Evolutionary conservation across 2,888 invertebrate species (phyloP), one percentile per base, ranked within the genome.

Genomic region (Tetramorium bicarinatum): DNA sequence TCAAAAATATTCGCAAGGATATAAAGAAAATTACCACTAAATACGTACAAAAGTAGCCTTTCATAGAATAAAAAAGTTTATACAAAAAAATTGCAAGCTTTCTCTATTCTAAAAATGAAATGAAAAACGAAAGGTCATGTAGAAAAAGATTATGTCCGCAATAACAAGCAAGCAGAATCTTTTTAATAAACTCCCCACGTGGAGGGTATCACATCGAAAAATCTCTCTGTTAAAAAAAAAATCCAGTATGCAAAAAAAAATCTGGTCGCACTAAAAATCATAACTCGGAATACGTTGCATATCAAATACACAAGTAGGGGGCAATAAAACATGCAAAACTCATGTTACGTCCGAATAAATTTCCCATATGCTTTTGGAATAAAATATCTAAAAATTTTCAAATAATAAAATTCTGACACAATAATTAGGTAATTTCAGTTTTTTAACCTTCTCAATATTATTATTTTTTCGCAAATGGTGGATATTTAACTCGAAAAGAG

Each of bases 151-250:
- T 44, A 34, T 77, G 52, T 77, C n/a, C 8, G 25, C 77, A 77
- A 69, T 56, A 77, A 52, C 69, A 54, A 69, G 21, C 69, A 44
- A 9, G n/a, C 15, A 29, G 29, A 13, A 76, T 66, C 49, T 69
- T 69, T 77, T 77, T 77, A 77, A 77, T 56, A 77, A 67, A 77
- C 29, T 67, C 18, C 29, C 67, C 77, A 69, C 41, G 77, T 67
- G 52, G 18, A 66, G n/a, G 11, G 21, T 77, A 56, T 54, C 54
- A n/a, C 66, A 66, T 77, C 29, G 54, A 54, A 75, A 75, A 67
- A 77, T 67, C 54, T n/a, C 41, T 44, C 69, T 54, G 69, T 54
- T 69, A 2, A n/a, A 18, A 77, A 77, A 18, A 77, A 77, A 77
- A 41, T 54, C 4, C 29, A 9, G 41, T 29, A 29, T n/a, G 54